Conservation (phyloP, 2,888 invertebrate species). For the Microplitis deprimator region DNA sequence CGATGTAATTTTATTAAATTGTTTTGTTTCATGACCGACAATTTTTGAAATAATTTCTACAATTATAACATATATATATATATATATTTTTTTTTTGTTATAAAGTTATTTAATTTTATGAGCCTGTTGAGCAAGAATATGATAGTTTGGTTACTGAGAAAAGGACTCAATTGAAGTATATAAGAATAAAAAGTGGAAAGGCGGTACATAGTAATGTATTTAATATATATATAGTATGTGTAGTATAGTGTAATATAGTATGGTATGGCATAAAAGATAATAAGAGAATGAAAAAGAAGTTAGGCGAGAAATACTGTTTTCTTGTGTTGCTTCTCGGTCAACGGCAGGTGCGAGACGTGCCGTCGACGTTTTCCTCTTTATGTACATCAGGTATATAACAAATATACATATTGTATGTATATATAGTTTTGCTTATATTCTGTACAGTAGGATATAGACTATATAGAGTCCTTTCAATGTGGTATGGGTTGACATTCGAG, state of each 20-base stretch:
- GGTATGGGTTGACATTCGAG: conserved; percentile 58
- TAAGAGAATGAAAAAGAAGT: conserved; percentile 40
- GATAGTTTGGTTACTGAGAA: conserved; percentile 20
- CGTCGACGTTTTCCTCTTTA: conserved; percentile 51
- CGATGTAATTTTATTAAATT: background rate
- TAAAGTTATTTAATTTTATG: background rate
- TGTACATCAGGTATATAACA: conserved; percentile 41
- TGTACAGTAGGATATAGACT: background rate
- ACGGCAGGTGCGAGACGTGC: conserved; percentile 64
- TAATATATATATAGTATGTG: background rate
- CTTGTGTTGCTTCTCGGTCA: conserved; percentile 44
- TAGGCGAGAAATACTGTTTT: conserved; percentile 31
- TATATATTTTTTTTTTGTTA: background rate
- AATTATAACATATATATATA: background rate
- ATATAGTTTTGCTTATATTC: background rate
- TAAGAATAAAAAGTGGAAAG: conserved; percentile 22
- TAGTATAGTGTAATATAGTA: no score
- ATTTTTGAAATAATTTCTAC: background rate
- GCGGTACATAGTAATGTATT: background rate
- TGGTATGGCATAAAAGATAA: conserved; percentile 9
- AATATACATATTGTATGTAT: background rate
- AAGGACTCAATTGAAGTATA: conserved; percentile 9
- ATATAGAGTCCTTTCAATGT: conserved; percentile 8
- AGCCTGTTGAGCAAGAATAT: conserved; percentile 22
- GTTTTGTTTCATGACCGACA: background rate